phyloP scores from a whole-genome alignment of 2,888 invertebrate species.

The Dione juno region DNA sequence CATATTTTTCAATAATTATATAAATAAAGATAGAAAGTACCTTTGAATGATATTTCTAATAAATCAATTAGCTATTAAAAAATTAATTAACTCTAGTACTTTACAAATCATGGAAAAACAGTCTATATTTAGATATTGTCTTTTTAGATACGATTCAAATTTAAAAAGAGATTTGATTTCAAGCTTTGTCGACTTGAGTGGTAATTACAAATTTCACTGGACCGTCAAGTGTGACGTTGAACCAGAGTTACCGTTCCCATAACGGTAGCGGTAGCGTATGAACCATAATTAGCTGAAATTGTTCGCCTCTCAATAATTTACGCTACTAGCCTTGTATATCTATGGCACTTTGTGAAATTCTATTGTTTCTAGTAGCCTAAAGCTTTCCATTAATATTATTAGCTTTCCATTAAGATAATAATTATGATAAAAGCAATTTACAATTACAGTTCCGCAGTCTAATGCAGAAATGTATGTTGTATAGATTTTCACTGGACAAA shows the following conservation, averaged over 20 bases:
- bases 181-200: conserved; percentile 44
- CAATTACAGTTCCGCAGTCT: neutral
- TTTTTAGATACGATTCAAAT: conserved; percentile 5
- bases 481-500: too few relatives aligned
- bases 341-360: conserved; percentile 1
- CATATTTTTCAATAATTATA: too few relatives aligned
- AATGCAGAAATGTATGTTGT: too few relatives aligned
- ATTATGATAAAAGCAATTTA: neutral
- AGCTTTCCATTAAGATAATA: neutral
- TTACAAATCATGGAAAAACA: neutral
- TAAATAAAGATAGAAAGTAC: too few relatives aligned
- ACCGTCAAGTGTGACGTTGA: conserved; percentile 45
- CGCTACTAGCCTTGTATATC: conserved; percentile 37
- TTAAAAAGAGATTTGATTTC: conserved; percentile 24
- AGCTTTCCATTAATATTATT: neutral
- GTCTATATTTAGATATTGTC: neutral
- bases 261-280: conserved; percentile 42
- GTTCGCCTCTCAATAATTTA: conserved; percentile 47
- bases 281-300: conserved; percentile 40
- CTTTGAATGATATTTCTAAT: neutral
- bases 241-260: conserved; percentile 55
- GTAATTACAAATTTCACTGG: conserved; percentile 49
- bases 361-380: conserved; percentile 9
- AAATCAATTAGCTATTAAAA: neutral
- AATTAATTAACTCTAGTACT: neutral